Evolutionary conservation across 2,888 invertebrate genomes (phyloP).

Genomic region (Drosophila rellima): DNA sequence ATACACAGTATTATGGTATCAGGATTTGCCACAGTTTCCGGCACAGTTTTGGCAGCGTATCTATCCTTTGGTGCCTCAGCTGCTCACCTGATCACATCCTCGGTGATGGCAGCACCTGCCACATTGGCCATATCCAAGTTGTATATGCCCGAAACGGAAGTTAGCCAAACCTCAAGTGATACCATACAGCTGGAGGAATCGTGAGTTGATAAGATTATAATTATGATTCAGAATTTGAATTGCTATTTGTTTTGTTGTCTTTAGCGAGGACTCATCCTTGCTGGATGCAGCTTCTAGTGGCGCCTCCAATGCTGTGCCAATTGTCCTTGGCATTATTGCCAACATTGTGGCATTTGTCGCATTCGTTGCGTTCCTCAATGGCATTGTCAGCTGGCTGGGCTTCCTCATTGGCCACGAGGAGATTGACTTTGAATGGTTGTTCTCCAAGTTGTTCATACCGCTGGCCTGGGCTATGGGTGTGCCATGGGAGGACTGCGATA

Average conservation of each 20-base stretch:
- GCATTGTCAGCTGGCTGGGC: conserved; percentile 93
- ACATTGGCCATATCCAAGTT: conserved; percentile 96
- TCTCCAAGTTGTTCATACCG: conserved; percentile 96
- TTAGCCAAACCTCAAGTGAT: conserved; percentile 91
- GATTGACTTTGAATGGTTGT: conserved; percentile 90
- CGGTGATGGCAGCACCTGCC: conserved; percentile 98
- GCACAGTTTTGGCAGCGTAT: conserved; percentile 96
- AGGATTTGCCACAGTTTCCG: conserved; percentile 98
- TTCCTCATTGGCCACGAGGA: conserved; percentile 90
- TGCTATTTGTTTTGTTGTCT: background rate
- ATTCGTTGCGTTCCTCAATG: conserved; percentile 94
- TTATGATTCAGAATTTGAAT: background rate
- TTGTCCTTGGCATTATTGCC: conserved; percentile 95
- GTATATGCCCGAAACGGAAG: conserved; percentile 95
- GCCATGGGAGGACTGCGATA: conserved; percentile 88
- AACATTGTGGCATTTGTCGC: conserved; percentile 97
- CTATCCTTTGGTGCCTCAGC: conserved; percentile 95
- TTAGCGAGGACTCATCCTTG: conserved; percentile 92
- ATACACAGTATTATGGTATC: conserved; percentile 97
- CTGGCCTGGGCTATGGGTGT: conserved; percentile 95
- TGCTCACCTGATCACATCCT: conserved; percentile 95
- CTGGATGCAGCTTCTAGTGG: conserved; percentile 97
- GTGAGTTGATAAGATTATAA: conserved; percentile 86
- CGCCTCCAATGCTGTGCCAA: conserved; percentile 91
- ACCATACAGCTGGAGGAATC: conserved; percentile 90